Base-by-base conservation (phyloP, 2,113 vertebrate species). In the Hirundichthys speculiger region DNA sequence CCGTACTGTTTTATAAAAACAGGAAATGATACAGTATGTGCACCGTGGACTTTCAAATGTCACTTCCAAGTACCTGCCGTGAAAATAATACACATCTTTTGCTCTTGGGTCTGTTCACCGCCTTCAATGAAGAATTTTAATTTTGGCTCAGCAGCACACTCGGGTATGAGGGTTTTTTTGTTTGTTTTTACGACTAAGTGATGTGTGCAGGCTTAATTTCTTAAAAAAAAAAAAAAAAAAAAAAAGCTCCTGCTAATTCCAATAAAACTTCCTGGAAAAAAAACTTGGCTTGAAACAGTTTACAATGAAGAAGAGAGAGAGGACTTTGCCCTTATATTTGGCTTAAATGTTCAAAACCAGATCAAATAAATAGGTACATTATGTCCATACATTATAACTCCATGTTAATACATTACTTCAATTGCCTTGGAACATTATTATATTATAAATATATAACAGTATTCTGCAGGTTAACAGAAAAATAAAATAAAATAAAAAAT, bases 391-490 rank as follows among this genome's bases (percentile, higher is more conserved):
- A 70, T 57, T 47, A 50, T 64, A 47, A 68, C 57, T 61, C 41
- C 64, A 15, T 57, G 60, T 66, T 51, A 49, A 53, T 70, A 76
- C 64, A 78, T 66, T 24, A 67, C 34, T 73, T 70, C 25, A 69
- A 79, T 68, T 58, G 63, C 56, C 75, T 83, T 25, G n/a, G 54
- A 83, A 66, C 73, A 80, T 67, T 69, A 75, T 78, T 75, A 84
- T 76, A 41, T 78, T 80, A 86, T 68, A 89, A 84, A 88, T 77
- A 88, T 73, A 66, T 69, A 82, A 73, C 52, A 73, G 66, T 67
- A 73, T 70, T 71, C 14, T 27, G 24, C 42, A 64, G 62, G 46
- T n/a, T 42, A 52, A 64, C 51, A 69, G 67, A 61, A 74, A 64
- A 60, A 59, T 46, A 65, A 34, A 34, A 34, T 2, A 5, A 6